Evolutionary conservation across 2,113 vertebrate species (phyloP).

Genomic region (Vanacampus margaritifer): DNA sequence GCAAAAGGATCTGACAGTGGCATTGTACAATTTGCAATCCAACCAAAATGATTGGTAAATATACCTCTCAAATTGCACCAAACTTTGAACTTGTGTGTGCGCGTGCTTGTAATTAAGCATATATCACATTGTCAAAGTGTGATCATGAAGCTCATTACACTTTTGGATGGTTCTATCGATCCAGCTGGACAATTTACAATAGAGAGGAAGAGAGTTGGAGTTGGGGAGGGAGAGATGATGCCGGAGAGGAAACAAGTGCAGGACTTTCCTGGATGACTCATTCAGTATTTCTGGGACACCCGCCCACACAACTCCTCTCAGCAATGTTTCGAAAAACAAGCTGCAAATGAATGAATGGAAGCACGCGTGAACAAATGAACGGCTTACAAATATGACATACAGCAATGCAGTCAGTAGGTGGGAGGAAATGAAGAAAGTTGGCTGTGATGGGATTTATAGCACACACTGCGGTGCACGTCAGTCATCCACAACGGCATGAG

Average conservation of each 20-base stretch:
- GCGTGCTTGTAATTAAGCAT: background rate
- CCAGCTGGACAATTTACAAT: conserved; percentile 18
- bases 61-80: too few relatives aligned
- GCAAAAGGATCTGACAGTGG: too few relatives aligned
- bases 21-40: too few relatives aligned
- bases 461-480: background rate
- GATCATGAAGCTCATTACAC: conserved; percentile 33
- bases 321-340: background rate
- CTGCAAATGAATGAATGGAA: background rate
- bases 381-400: background rate
- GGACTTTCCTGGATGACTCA: conserved; percentile 54
- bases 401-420: background rate
- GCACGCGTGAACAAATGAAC: background rate
- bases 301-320: conserved; percentile 21
- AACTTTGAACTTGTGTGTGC: too few relatives aligned
- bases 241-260: conserved; percentile 13
- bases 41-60: too few relatives aligned
- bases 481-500: background rate
- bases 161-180: conserved; percentile 48
- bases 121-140: conserved; percentile 18
- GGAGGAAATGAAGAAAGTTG: background rate
- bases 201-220: background rate
- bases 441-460: background rate
- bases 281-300: conserved; percentile 33
- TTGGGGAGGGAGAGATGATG: background rate